These are phyloP conservation scores for Diglossa cyanea DNA, from an alignment of 2,797 vertebrate genomes.

Conservation along the genomic window DNA sequence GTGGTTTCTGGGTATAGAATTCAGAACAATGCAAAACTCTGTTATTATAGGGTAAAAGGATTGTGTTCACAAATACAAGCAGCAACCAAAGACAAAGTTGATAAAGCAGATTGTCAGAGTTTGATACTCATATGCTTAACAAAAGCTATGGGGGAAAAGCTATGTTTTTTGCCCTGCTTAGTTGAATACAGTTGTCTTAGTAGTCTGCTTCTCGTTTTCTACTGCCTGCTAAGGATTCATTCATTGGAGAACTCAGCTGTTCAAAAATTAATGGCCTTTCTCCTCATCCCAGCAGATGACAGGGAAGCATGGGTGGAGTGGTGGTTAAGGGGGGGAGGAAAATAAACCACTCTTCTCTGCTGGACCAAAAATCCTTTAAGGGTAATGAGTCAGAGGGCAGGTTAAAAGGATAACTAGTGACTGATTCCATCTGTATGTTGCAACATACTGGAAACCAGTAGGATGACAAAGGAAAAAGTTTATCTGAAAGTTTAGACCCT, in stretches of 20 bases:
- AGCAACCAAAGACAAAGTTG: background rate
- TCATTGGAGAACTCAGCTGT: background rate
- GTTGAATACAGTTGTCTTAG: background rate
- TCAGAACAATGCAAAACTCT: background rate
- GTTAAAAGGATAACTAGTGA: background rate
- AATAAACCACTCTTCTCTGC: background rate
- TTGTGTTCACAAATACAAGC: background rate
- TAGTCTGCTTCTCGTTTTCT: no score
- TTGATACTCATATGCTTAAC: background rate
- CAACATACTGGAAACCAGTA: background rate
- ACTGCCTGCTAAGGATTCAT: background rate
- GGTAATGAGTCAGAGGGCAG: background rate
- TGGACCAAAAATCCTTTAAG: background rate
- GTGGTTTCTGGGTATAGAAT: background rate
- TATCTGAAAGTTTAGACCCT: background rate
- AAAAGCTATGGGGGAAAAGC: background rate
- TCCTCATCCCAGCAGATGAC: background rate
- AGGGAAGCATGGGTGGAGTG: background rate
- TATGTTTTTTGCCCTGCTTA: no score
- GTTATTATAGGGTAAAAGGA: background rate
- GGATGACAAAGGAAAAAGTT: background rate
- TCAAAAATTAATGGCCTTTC: background rate
- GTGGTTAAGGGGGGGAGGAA: background rate
- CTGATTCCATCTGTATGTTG: background rate
- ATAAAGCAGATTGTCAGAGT: background rate